Evolutionary conservation across 2,888 invertebrate genomes (phyloP).

Genomic region (Ariolimax columbianus): DNA sequence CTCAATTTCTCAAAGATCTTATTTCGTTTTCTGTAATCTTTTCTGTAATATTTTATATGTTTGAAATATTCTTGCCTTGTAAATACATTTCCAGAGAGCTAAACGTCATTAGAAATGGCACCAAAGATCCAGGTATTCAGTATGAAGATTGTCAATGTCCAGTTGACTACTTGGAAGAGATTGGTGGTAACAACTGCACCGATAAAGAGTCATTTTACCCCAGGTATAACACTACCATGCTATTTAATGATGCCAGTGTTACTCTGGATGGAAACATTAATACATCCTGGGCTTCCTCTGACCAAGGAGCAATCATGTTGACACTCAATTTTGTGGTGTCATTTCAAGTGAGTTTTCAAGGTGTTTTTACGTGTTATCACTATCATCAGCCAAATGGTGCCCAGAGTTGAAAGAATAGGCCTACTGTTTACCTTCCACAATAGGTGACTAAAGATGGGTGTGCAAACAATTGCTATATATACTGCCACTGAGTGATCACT

Average conservation of each 20-base stretch:
- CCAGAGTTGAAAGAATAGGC: too few relatives aligned
- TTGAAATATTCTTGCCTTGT: neutral
- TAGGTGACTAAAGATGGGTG: too few relatives aligned
- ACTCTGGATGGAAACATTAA: slow-evolving; percentile 3
- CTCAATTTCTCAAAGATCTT: too few relatives aligned
- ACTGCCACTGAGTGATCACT: too few relatives aligned
- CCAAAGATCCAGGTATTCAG: neutral
- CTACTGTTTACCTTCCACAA: too few relatives aligned
- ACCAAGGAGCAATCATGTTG: slow-evolving; percentile 29
- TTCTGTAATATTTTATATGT: neutral
- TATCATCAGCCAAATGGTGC: too few relatives aligned
- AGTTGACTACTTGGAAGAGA: neutral
- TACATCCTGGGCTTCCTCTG: slow-evolving; percentile 47
- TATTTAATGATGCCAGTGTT: slow-evolving; percentile 20
- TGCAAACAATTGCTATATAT: too few relatives aligned
- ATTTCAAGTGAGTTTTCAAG: slow-evolving; percentile 48
- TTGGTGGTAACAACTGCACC: slow-evolving; percentile 16
- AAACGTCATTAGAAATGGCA: neutral
- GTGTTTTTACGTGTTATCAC: too few relatives aligned
- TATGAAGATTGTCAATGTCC: slow-evolving; percentile 28
- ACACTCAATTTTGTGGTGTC: slow-evolving; percentile 25
- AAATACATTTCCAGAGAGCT: slow-evolving; percentile 43
- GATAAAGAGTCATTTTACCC: neutral
- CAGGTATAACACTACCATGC: slow-evolving; percentile 18
- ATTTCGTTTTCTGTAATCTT: too few relatives aligned